phyloP scores from a whole-genome alignment of 64 coral and sea anemone genomes.

The Orbicella faveolata region DNA sequence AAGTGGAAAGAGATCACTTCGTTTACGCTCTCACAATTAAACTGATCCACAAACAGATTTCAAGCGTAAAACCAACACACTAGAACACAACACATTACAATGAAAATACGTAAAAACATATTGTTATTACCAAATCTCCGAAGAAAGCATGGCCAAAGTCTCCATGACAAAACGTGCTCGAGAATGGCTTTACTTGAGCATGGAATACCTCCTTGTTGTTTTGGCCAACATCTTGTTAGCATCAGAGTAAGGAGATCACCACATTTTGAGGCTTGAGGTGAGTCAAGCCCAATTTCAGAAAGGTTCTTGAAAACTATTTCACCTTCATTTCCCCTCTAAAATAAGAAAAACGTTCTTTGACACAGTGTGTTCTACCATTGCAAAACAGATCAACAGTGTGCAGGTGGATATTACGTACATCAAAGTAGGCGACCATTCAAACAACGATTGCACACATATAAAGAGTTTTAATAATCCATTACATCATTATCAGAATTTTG shows the following conservation, averaged over 20 bases:
- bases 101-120: no score
- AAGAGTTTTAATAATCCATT: no score
- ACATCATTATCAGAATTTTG: no score
- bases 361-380: no score
- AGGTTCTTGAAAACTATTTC: conserved; percentile 23
- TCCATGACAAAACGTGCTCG: conserved; percentile 62
- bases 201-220: neutral
- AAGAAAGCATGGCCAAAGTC: conserved; percentile 59
- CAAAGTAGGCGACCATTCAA: no score
- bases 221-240: conserved; percentile 43
- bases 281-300: conserved; percentile 4
- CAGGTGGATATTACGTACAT: no score
- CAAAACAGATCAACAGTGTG: no score
- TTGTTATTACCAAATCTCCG: conserved; percentile 46
- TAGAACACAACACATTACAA: no score
- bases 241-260: conserved; percentile 66
- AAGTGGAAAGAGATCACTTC: no score
- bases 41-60: neutral
- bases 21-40: no score
- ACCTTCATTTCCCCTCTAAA: conserved; percentile 25
- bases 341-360: neutral
- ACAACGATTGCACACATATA: no score
- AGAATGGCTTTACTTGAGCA: conserved; percentile 22
- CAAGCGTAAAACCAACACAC: neutral
- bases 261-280: conserved; percentile 32